Conservation (phyloP, 2,888 invertebrate species). For the Abrostola triplasia region DNA sequence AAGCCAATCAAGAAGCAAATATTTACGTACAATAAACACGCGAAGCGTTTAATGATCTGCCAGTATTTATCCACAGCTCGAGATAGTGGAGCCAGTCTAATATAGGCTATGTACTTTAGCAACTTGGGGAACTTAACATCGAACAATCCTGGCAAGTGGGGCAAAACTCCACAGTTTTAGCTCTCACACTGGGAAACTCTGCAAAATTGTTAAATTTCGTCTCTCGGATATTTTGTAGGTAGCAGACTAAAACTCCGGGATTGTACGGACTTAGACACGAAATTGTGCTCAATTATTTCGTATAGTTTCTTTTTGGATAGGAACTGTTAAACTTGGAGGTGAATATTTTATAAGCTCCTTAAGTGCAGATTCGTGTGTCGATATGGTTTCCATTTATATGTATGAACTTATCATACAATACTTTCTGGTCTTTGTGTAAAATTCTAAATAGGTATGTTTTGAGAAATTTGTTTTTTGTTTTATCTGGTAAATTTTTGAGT, state of each 20-base stretch:
- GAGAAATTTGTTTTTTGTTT: too few species aligned
- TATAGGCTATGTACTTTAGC: constrained; percentile 21
- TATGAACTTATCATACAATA: too few species aligned
- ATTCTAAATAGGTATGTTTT: too few species aligned
- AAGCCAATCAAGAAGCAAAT: constrained; percentile 3
- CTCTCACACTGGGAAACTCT: constrained; percentile 34
- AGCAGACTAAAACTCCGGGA: constrained; percentile 22
- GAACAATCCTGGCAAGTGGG: constrained; percentile 42
- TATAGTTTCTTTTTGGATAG: constrained; percentile 5
- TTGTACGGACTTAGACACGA: constrained; percentile 27
- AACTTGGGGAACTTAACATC: constrained; percentile 33
- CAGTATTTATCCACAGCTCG: constrained; percentile 21
- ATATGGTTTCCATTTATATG: too few species aligned
- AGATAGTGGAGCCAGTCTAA: constrained; percentile 16
- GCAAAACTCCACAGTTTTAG: constrained; percentile 54
- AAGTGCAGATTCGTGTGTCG: too few species aligned
- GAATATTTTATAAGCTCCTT: constrained; percentile 14
- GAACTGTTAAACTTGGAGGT: neutral
- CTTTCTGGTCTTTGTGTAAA: too few species aligned
- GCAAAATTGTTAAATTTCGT: constrained; percentile 42
- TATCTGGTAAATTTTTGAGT: too few species aligned
- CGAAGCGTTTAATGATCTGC: constrained; percentile 12
- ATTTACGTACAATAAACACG: constrained; percentile 14
- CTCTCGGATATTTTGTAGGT: constrained; percentile 30
- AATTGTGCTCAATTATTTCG: constrained; percentile 32